Evolutionary conservation across 2,888 invertebrate genomes (phyloP).

Genomic region (Pachliopta kotzebuea): DNA sequence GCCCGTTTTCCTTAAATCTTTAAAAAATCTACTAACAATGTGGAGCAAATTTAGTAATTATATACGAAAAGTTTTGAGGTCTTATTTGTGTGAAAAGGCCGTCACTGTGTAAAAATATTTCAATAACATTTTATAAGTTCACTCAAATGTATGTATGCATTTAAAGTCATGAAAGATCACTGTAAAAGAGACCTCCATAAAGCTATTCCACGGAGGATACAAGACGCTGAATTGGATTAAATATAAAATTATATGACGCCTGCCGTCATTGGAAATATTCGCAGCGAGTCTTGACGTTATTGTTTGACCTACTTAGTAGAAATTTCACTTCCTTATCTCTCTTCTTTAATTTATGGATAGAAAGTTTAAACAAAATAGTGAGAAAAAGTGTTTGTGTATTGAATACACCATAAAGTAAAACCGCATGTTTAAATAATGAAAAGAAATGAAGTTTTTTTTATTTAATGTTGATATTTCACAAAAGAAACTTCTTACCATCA

Average conservation of each 20-base stretch:
- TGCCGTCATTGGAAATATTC: slow-evolving; percentile 23
- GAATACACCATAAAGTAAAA: no score
- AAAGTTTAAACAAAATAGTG: background rate
- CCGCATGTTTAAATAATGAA: no score
- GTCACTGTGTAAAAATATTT: background rate
- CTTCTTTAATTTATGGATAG: background rate
- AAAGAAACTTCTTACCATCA: no score
- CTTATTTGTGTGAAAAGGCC: background rate
- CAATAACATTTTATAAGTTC: background rate
- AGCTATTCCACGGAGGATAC: slow-evolving; percentile 24
- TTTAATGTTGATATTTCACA: no score
- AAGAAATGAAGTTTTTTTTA: no score
- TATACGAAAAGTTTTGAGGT: background rate
- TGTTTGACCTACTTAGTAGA: slow-evolving; percentile 25
- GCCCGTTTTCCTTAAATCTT: background rate
- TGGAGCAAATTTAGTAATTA: background rate
- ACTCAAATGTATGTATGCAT: background rate
- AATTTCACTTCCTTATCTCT: background rate
- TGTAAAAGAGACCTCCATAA: slow-evolving; percentile 18
- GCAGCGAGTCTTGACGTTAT: slow-evolving; percentile 18
- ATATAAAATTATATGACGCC: slow-evolving; percentile 26
- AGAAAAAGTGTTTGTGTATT: background rate
- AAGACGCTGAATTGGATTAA: slow-evolving; percentile 28
- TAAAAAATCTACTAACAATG: background rate
- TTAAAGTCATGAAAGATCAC: slow-evolving; percentile 3